Base-by-base conservation (phyloP, 2,797 vertebrate species). In the Galaxias olidus region DNA sequence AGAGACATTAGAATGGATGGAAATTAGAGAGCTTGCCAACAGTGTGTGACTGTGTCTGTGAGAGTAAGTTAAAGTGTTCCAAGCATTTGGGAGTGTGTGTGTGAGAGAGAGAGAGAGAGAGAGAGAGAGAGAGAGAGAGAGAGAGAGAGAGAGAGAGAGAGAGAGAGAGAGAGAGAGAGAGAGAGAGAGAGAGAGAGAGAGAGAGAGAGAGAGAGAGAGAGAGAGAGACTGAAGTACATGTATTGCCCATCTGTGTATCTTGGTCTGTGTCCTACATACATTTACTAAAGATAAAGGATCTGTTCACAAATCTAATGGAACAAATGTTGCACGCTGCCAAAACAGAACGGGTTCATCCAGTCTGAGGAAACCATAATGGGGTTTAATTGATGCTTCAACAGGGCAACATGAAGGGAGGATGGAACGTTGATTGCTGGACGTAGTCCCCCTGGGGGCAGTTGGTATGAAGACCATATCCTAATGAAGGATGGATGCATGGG, bases 291-390 rank as follows among this genome's bases (percentile, higher is more conserved):
- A 6, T 2, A 6, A 30, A 30, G 2, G 30, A 6, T 30, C 30
- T 30, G 30, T 30, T 30, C 30, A 30, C 41, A 79, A 73, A 71
- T 67, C 10, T 19, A 69, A 54, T 59, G 53, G 66, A 65, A 45
- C 59, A 79, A 78, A 77, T 73, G 69, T 43, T 60, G 61, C 73
- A 66, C 72, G 76, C 81, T 79, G 66, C 61, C 56, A 73, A 56
- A 14, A 61, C 68, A 56, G 69, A 66, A 58, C 50, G 48, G 17
- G 18, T 17, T n/a, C 56, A 8, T 55, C 11, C 42, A 11, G 14
- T 66, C 74, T 81, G 75, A 79, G 73, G 45, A 69, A 73, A 71
- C 86, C 83, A 65, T 91, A 90, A 93, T 90, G 88, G 92, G 81
- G 81, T 83, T 79, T 88, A 86, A 90, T 85, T 84, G 86, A 88